Percentiles rank a stretch among this genome's conserved stretches.
These are phyloP conservation scores for Laticauda laticaudata DNA, from an alignment of 2,113 vertebrate species.

Conservation along the genomic window DNA sequence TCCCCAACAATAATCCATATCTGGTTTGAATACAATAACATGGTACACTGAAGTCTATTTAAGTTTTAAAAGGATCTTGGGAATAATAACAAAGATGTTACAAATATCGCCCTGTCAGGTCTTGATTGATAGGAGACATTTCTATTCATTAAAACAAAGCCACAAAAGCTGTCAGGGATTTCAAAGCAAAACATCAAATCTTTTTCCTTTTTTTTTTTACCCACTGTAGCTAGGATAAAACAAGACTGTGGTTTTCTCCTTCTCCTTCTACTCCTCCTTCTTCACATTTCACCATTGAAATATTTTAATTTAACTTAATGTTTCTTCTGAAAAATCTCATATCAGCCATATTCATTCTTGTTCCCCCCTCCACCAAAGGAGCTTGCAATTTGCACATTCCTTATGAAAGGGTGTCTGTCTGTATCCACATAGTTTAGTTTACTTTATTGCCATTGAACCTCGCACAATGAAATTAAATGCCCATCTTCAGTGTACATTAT, in stretches of 20 bases:
- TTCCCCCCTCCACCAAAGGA: background rate
- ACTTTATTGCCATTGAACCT: no score
- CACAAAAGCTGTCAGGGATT: slow-evolving; percentile 44
- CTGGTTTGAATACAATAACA: slow-evolving; percentile 16
- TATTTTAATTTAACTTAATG: no score
- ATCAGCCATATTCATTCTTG: slow-evolving; percentile 12
- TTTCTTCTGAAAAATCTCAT: slow-evolving; percentile 24
- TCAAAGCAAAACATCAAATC: slow-evolving; percentile 27
- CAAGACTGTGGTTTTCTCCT: background rate
- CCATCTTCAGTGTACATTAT: no score
- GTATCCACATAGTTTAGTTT: no score
- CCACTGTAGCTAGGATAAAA: slow-evolving; percentile 31
- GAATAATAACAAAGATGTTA: slow-evolving; percentile 40
- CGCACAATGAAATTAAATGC: no score
- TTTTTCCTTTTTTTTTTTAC: slow-evolving; percentile 18
- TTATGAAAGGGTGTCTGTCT: background rate
- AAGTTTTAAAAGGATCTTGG: slow-evolving; percentile 38
- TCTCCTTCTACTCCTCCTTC: background rate
- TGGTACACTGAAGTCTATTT: slow-evolving; percentile 25
- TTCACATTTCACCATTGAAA: no score
- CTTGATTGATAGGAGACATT: slow-evolving; percentile 50
- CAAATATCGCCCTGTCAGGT: slow-evolving; percentile 33
- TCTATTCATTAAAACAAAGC: slow-evolving; percentile 41
- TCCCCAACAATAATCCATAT: fast-evolving
- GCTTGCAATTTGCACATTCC: background rate